Evolutionary conservation across 2,113 vertebrate species (phyloP).

Genomic region (Cygnus atratus): DNA sequence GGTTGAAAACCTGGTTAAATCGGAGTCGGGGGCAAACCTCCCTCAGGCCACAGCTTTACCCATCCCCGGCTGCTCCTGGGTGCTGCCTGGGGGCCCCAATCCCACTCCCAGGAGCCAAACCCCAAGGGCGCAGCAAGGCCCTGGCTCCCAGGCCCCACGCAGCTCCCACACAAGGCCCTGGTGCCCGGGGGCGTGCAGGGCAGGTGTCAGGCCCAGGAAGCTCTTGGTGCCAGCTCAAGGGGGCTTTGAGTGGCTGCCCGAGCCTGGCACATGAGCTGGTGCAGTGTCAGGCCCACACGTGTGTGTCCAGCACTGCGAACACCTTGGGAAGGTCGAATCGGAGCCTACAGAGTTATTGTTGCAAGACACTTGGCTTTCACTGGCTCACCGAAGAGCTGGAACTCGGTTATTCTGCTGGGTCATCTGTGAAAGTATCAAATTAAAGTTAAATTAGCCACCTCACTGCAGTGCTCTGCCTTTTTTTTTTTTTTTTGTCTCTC

Average conservation of each 20-base stretch:
- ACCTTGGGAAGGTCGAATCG: fast-evolving
- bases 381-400: slow-evolving; percentile 10
- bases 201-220: background rate
- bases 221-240: background rate
- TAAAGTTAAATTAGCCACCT: slow-evolving; percentile 49
- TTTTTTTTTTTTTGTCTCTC: background rate
- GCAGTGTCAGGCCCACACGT: no score
- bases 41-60: background rate
- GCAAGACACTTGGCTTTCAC: background rate
- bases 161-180: background rate
- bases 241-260: background rate
- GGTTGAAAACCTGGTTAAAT: background rate
- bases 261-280: no score
- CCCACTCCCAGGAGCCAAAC: background rate
- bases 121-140: no score
- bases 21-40: background rate
- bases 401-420: slow-evolving; percentile 49
- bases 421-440: slow-evolving; percentile 49
- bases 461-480: background rate
- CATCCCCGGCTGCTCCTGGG: background rate
- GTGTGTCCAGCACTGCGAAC: background rate
- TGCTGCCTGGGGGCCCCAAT: background rate
- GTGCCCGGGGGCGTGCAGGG: background rate
- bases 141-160: background rate
- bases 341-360: background rate